Conservation (phyloP, 2,797 vertebrate genomes). For the Sebastes paucispinis region DNA sequence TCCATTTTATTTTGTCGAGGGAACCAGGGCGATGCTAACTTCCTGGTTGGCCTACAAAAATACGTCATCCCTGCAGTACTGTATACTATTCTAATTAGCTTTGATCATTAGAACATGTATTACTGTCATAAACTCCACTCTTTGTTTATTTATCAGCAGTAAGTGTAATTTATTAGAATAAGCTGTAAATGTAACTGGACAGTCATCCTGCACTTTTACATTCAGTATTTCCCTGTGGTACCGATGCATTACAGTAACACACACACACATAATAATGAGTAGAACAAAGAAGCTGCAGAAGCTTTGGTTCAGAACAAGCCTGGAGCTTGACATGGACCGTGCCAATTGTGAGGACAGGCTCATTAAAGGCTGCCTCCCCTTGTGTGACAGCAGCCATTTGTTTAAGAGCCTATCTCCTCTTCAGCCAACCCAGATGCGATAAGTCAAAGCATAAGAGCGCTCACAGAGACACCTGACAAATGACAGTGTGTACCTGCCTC, state of each 20-base stretch:
- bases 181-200: not conserved
- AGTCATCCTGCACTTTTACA: not conserved
- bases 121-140: slow-evolving; percentile 7
- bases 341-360: slow-evolving; percentile 56
- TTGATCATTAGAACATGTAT: not conserved
- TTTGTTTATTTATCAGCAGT: slow-evolving; percentile 10
- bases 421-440: slow-evolving; percentile 40
- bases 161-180: slow-evolving; percentile 6
- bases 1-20: rapidly evolving
- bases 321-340: slow-evolving; percentile 30
- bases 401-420: slow-evolving; percentile 60
- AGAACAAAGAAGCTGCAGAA: not conserved
- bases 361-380: slow-evolving; percentile 66
- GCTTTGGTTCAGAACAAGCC: not conserved
- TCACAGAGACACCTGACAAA: slow-evolving; percentile 58
- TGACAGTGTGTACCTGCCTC: slow-evolving; percentile 45
- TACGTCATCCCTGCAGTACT: no score
- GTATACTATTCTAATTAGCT: not conserved
- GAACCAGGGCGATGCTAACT: no score
- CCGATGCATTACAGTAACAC: not conserved
- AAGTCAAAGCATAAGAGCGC: slow-evolving; percentile 40
- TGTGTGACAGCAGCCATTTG: slow-evolving; percentile 60
- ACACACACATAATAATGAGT: slow-evolving; percentile 3
- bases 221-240: not conserved
- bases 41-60: no score